Base-by-base conservation (phyloP, 2,797 vertebrate genomes). In the Sebastes paucispinis region DNA sequence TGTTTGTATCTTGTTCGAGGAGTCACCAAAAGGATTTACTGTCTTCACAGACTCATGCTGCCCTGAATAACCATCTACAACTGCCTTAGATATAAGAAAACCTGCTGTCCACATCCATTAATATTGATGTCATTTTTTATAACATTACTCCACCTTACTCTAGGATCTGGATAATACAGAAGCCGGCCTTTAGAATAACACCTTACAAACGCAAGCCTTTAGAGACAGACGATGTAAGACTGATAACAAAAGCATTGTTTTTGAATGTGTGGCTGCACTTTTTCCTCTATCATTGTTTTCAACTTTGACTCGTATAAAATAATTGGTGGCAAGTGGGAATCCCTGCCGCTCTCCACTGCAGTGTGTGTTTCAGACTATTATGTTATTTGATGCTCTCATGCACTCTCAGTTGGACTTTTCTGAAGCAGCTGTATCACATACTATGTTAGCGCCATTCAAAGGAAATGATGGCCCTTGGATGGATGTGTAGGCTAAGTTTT, bases 121-220 rank as follows among this genome's bases (percentile, higher is more conserved):
- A 88, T 84, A 78, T 59, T 86, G 65, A 86, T 75, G 70, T 32
- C 31, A 58, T 88, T 82, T 81, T 85, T 86, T 69, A 80, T 63
- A 78, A 76, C 78, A 76, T 77, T 82, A 82, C 59, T 63, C 24
- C 81, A 79, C 57, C 72, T 63, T 47, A 72, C 62, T 77, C 59
- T 50, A 43, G 79, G 32, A 65, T 74, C 34, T 72, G 69, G 67
- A 75, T 77, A 64, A 75, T 22, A 75, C 64, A 69, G 12, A 77
- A 47, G 36, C 59, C 22, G 1, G 55, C 18, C 25, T 47, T 68
- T 12, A 55, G 67, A 84, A 47, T 58, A 59, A 72, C 59, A n/a
- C 39, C n/a, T 34, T 47, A 36, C 36, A 43, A 0, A 31, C 54
- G 27, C 55, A 80, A 29, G 24, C 54, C 63, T 69, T 73, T 8